These are phyloP conservation scores for Nomada goodeniana DNA, from an alignment of 2,888 invertebrate species.

Conservation along the genomic window DNA sequence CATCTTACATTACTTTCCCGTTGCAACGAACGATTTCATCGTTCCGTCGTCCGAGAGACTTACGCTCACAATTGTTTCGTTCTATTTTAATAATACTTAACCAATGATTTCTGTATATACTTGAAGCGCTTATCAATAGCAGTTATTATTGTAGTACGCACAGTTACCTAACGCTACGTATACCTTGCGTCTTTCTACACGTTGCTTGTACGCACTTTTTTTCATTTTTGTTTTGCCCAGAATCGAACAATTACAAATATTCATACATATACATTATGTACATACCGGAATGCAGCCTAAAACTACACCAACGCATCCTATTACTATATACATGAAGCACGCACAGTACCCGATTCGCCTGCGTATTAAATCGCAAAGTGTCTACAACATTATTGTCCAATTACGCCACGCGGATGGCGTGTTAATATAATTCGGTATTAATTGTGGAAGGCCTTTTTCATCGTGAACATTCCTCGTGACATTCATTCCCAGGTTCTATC, in stretches of 20 bases:
- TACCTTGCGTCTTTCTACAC: conserved; percentile 16
- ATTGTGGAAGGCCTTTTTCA: conserved; percentile 63
- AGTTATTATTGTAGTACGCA: conserved; percentile 43
- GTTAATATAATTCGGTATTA: conserved; percentile 62
- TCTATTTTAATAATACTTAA: background rate
- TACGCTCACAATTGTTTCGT: background rate
- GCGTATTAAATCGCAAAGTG: conserved; percentile 21
- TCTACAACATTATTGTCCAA: conserved; percentile 77
- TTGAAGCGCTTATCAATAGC: conserved; percentile 20
- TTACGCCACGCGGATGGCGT: conserved; percentile 61
- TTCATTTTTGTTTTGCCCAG: conserved; percentile 17
- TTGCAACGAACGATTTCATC: conserved; percentile 60
- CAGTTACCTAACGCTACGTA: conserved; percentile 36
- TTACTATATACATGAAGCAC: conserved; percentile 64
- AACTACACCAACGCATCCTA: conserved; percentile 45
- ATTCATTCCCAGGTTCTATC: background rate
- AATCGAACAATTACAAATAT: conserved; percentile 70
- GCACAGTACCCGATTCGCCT: conserved; percentile 28
- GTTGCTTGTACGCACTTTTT: conserved; percentile 24
- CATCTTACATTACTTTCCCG: conserved; percentile 75
- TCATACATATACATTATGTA: conserved; percentile 81
- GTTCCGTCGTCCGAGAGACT: conserved; percentile 35
- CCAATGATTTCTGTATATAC: background rate
- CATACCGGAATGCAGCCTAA: conserved; percentile 62
- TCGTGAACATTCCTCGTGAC: background rate